Evolutionary conservation across 1,140 invertebrate species (phyloP), one percentile per base, ranked within the genome.

Genomic region (Papilio dardanus): DNA sequence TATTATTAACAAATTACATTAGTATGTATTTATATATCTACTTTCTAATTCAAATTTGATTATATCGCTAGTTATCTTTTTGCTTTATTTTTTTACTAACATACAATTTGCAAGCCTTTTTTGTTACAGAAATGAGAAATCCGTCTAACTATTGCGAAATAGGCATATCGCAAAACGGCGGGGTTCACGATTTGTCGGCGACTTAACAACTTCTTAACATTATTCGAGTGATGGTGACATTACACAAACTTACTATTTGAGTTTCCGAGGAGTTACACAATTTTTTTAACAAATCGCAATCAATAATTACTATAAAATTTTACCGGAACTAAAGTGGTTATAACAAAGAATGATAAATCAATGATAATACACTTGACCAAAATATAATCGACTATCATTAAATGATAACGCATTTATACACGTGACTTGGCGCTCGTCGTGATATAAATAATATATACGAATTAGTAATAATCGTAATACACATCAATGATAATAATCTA

Each of bases 291-390:
- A 37, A 4, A n/a, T 19, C 1, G 5, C 42, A 16, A 24, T n/a
- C n/a, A n/a, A n/a, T n/a, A n/a, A n/a, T 54, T 54, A 54, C 21
- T 54, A 54, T 24, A 24, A 54, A 21, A 54, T 54, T 6, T 42
- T 16, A 46, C 16, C 42, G n/a, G 16, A 46, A 46, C 42, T 46
- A n/a, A 46, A 46, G 42, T 54, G 19, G 2, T 54, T 28, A 62
- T 62, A 62, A 28, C 54, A 62, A 14, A 62, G 24, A 62, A 14
- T 16, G 54, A 62, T 54, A 54, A 54, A 54, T 54, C 50, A 54
- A 10, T 10, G 21, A 54, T 62, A 62, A 62, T 58, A 58, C 50
- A 28, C 54, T 62, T 62, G 54, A 62, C 8, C 21, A 28, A 62
- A 62, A 62, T 28, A 28, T 62, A 28, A 62, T 30, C 54, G 21